Evolutionary conservation across 2,797 vertebrate genomes (phyloP), one percentile per base, ranked within the genome.

Genomic region (Saguinus oedipus): DNA sequence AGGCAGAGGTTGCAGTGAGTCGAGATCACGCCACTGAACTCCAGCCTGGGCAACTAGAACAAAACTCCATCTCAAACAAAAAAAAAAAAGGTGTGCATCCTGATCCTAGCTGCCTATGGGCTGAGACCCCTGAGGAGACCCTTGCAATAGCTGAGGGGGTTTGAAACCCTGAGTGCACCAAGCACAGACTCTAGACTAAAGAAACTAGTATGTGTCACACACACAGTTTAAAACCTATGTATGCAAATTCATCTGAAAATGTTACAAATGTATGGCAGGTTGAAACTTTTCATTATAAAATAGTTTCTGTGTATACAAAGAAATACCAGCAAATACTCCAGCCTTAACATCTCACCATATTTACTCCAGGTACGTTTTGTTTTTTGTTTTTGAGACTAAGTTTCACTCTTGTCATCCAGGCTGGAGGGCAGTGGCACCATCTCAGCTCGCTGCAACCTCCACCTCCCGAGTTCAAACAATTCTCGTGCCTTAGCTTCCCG

Each of bases 241-340:
- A 48, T 2, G 6, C 36, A 26, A 42, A 42, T 17, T 55, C 10
- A 4, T 19, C 84, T 81, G 33, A 22, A 75, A 93, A 61, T 55
- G 42, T 17, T 39, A 30, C 27, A 39, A 13, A 50, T 30, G 4
- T 30, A 17, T 8, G 13, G 44, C 2, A 48, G 44, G 27, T 30
- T 85, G 75, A 48, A 57, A 39, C 24, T 72, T 88, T 36, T n/a
- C 19, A 68, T 70, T 72, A 85, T 20, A 68, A 93, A 94, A 80
- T 26, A 15, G 27, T 24, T 88, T 46, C 53, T 2, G 0, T 48
- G n/a, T 1, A 48, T 39, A n/a, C 30, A 14, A 46, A 72, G 7
- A 70, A 48, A 26, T 17, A 75, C 20, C 3, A 59, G n/a, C 44
- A 30, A 27, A 72, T 13, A 33, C 22, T 61, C 26, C 39, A 12